Percentiles rank a stretch among this genome's conserved stretches.
phyloP scores from a whole-genome alignment of 1,140 invertebrate species.

The Drosophila sucinea region DNA sequence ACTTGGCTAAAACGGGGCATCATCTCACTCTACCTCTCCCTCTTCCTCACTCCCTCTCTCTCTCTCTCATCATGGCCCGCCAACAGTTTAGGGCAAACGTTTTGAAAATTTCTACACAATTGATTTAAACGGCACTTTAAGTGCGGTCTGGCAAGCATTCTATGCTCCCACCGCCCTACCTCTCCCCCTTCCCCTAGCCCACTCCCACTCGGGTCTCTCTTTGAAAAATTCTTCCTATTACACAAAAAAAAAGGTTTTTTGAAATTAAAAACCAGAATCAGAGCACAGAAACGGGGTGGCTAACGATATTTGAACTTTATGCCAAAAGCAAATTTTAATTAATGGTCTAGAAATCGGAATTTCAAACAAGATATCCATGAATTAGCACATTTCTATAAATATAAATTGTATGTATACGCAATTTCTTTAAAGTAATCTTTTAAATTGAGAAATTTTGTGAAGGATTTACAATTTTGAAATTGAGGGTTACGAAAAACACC shows the following conservation, averaged over 20 bases:
- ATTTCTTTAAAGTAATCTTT: too few relatives aligned
- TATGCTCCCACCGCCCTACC: background rate
- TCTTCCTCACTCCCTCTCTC: too few relatives aligned
- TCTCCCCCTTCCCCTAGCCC: background rate
- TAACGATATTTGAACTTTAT: slow-evolving; percentile 2
- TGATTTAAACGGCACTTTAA: slow-evolving; percentile 73
- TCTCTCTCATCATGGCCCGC: background rate
- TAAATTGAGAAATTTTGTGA: too few relatives aligned
- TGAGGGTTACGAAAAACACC: too few relatives aligned
- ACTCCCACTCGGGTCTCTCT: background rate
- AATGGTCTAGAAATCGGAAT: background rate
- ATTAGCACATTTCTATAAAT: background rate
- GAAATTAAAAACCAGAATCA: slow-evolving; percentile 6
- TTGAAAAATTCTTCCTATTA: slow-evolving; percentile 2
- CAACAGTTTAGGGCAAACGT: slow-evolving; percentile 38
- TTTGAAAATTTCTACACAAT: slow-evolving; percentile 76
- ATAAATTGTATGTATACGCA: too few relatives aligned
- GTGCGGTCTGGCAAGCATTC: slow-evolving; percentile 31
- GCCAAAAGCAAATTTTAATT: slow-evolving; percentile 1
- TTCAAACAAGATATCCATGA: background rate
- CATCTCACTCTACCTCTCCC: slow-evolving; percentile 7
- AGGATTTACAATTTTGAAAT: too few relatives aligned
- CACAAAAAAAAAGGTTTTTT: background rate
- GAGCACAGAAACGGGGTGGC: background rate
- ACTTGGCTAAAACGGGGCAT: slow-evolving; percentile 28